These are phyloP conservation scores for Nysson spinosus DNA, from an alignment of 2,888 invertebrate species.

Conservation along the genomic window DNA sequence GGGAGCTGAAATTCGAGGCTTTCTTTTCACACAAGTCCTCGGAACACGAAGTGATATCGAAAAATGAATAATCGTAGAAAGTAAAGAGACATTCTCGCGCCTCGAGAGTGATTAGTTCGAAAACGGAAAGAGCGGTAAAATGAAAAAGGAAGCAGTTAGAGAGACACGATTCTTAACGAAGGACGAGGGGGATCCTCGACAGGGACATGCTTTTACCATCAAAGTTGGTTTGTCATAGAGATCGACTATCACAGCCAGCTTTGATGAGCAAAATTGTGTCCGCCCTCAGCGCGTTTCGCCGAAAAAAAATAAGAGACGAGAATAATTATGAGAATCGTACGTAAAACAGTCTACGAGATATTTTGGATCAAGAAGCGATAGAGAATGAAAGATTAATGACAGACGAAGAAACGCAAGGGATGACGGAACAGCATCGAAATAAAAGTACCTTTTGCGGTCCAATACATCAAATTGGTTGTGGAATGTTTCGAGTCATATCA, in stretches of 20 bases:
- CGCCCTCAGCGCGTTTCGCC: conserved; percentile 55
- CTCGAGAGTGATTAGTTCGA: background rate
- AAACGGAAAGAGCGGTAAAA: no score
- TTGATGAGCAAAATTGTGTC: conserved; percentile 91
- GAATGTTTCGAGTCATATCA: conserved; percentile 91
- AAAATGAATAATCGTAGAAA: no score
- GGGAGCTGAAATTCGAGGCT: no score
- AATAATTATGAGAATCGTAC: conserved; percentile 34
- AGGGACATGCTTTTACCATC: conserved; percentile 82
- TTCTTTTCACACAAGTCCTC: no score
- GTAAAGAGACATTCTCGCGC: background rate
- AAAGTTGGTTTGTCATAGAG: conserved; percentile 91
- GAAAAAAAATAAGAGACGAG: conserved; percentile 31
- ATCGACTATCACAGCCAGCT: conserved; percentile 95
- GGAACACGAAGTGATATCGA: no score
- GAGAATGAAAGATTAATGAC: background rate
- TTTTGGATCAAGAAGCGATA: conserved; percentile 8
- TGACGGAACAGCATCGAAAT: conserved; percentile 14
- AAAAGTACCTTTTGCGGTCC: conserved; percentile 79
- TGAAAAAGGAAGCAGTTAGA: background rate
- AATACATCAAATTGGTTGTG: conserved; percentile 93
- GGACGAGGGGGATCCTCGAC: conserved; percentile 1
- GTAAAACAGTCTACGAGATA: conserved; percentile 8
- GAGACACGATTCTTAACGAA: background rate
- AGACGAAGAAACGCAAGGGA: background rate